These are phyloP conservation scores for Autographa gamma DNA, from an alignment of 2,888 invertebrate genomes.

Conservation along the genomic window DNA sequence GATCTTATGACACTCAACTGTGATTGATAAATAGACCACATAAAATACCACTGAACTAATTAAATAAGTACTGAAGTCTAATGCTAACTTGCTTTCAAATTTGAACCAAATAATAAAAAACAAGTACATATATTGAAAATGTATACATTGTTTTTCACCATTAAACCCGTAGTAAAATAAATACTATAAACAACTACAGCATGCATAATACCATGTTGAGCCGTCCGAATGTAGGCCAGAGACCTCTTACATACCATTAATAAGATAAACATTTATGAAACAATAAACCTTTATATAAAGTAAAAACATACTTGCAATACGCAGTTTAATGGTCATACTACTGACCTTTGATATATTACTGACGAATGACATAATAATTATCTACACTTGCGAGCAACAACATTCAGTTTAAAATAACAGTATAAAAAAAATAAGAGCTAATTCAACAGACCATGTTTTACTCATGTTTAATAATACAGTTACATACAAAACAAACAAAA, in stretches of 20 bases:
- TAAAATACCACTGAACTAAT: no score
- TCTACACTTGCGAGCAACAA: neutral
- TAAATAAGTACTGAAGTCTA: no score
- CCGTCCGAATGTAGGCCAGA: neutral
- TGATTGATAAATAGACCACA: no score
- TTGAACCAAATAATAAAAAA: no score
- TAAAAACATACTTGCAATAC: neutral
- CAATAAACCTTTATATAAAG: neutral
- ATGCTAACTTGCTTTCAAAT: no score
- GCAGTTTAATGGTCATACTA: neutral
- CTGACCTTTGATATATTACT: neutral
- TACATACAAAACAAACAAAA: no score
- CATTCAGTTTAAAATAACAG: neutral
- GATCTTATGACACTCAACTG: neutral
- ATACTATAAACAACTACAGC: neutral
- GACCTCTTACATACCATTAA: neutral
- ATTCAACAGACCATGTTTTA: neutral
- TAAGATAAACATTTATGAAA: neutral
- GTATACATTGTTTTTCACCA: neutral
- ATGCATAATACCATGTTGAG: neutral
- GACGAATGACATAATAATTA: constrained; percentile 5
- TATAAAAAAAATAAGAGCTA: neutral
- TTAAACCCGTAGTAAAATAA: neutral
- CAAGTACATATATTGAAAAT: no score
- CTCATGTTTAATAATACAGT: no score